Conservation (phyloP, 2,888 invertebrate genomes). For the Chromoteleia sp. region DNA sequence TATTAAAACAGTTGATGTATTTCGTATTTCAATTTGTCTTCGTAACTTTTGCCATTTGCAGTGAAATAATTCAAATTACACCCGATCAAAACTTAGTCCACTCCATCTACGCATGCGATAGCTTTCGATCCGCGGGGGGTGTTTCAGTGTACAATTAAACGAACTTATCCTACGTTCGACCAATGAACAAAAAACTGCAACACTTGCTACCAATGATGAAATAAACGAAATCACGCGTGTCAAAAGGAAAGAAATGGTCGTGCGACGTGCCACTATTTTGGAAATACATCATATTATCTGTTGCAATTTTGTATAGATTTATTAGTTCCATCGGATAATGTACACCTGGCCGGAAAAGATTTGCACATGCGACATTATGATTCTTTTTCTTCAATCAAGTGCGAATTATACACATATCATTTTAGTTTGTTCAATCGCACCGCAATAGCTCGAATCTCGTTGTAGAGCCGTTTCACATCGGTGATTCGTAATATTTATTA, state of each 20-base stretch:
- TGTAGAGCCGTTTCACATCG: constrained; percentile 63
- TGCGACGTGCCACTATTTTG: constrained; percentile 53
- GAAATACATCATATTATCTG: constrained; percentile 56
- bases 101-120: neutral
- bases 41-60: no score
- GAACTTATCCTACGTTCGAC: neutral
- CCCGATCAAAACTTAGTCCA: neutral
- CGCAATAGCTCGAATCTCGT: constrained; percentile 72
- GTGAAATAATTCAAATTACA: no score
- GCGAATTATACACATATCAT: constrained; percentile 70
- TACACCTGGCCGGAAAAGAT: constrained; percentile 75
- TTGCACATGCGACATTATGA: constrained; percentile 73
- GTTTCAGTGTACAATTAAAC: constrained; percentile 39
- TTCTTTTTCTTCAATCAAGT: constrained; percentile 68
- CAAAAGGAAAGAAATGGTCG: constrained; percentile 34
- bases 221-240: constrained; percentile 2
- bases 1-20: no score
- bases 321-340: constrained; percentile 72
- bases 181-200: constrained; percentile 42
- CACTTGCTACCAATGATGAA: constrained; percentile 24
- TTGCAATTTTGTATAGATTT: constrained; percentile 72
- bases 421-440: constrained; percentile 65
- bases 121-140: no score
- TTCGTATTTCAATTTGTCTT: no score
- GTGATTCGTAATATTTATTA: constrained; percentile 60